Percentiles rank a stretch among this genome's conserved stretches.
phyloP scores from a whole-genome alignment of 2,888 invertebrate genomes.

The Stenichneumon culpator region DNA sequence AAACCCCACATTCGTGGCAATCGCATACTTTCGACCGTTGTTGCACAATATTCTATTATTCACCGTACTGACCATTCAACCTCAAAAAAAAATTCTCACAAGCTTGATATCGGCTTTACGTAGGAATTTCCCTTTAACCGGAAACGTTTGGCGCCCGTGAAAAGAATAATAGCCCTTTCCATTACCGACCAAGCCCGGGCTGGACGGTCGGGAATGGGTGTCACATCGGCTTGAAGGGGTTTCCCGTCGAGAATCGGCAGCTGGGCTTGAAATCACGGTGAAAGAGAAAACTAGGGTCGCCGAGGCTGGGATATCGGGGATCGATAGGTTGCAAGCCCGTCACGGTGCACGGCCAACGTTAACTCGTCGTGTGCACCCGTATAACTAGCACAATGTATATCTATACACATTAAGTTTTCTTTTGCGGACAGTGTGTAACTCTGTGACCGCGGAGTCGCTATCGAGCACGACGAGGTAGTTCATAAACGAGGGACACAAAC shows the following conservation, averaged over 20 bases:
- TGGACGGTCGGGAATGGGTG: not conserved
- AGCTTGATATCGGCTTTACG: too few species aligned
- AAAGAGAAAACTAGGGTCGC: conserved; percentile 58
- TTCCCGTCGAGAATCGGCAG: not conserved
- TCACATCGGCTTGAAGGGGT: not conserved
- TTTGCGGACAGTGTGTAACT: not conserved
- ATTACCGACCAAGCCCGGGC: not conserved
- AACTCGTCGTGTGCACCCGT: conserved; percentile 30
- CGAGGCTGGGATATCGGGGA: conserved; percentile 21
- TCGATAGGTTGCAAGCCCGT: conserved; percentile 55
- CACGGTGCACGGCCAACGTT: conserved; percentile 52
- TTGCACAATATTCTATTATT: too few species aligned
- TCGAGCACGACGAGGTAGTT: conserved; percentile 31
- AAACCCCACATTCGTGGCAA: too few species aligned
- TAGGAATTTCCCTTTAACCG: too few species aligned
- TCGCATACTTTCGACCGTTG: too few species aligned
- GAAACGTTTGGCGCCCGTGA: too few species aligned
- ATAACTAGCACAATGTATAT: not conserved
- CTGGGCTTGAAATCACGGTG: conserved; percentile 39
- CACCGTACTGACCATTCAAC: too few species aligned
- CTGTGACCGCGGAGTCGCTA: not conserved
- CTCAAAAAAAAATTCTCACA: not conserved
- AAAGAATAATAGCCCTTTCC: not conserved
- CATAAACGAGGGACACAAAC: conserved; percentile 45
- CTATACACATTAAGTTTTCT: not conserved